phyloP scores from a whole-genome alignment of 2,888 invertebrate species.

The Tholera decimalis region DNA sequence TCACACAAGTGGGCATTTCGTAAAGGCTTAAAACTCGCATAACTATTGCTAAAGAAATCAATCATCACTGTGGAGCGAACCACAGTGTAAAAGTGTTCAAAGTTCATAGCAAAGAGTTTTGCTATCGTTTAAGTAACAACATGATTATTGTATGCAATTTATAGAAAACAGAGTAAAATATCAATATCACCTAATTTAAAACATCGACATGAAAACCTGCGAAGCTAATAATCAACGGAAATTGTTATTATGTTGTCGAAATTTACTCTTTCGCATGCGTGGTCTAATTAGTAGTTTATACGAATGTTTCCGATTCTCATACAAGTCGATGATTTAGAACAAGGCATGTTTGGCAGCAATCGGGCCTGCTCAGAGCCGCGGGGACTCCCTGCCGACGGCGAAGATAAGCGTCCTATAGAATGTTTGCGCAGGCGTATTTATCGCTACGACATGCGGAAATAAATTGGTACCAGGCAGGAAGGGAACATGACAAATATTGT shows the following conservation, averaged over 20 bases:
- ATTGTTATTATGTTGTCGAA: slow-evolving; percentile 37
- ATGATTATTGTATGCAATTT: background rate
- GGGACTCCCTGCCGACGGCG: slow-evolving; percentile 77
- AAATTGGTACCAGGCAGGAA: slow-evolving; percentile 86
- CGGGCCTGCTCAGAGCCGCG: slow-evolving; percentile 52
- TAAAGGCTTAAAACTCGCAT: background rate
- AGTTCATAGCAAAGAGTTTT: background rate
- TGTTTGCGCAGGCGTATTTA: slow-evolving; percentile 87
- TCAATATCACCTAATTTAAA: slow-evolving; percentile 19
- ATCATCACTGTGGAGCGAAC: background rate
- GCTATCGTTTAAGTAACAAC: background rate
- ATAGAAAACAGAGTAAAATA: background rate
- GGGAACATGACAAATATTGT: slow-evolving; percentile 87
- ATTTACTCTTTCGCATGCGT: slow-evolving; percentile 45
- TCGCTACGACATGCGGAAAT: slow-evolving; percentile 86
- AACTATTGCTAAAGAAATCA: background rate
- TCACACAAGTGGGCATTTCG: background rate
- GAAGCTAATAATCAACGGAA: slow-evolving; percentile 49
- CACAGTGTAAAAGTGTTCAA: background rate
- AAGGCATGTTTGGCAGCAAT: slow-evolving; percentile 54
- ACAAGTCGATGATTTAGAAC: slow-evolving; percentile 25
- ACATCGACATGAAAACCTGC: slow-evolving; percentile 11
- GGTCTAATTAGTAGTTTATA: slow-evolving; percentile 49
- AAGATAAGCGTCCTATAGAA: slow-evolving; percentile 84
- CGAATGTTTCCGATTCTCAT: slow-evolving; percentile 41